Evolutionary conservation across 2,888 invertebrate genomes (phyloP).

Genomic region (Nephrocerus scutellatus): DNA sequence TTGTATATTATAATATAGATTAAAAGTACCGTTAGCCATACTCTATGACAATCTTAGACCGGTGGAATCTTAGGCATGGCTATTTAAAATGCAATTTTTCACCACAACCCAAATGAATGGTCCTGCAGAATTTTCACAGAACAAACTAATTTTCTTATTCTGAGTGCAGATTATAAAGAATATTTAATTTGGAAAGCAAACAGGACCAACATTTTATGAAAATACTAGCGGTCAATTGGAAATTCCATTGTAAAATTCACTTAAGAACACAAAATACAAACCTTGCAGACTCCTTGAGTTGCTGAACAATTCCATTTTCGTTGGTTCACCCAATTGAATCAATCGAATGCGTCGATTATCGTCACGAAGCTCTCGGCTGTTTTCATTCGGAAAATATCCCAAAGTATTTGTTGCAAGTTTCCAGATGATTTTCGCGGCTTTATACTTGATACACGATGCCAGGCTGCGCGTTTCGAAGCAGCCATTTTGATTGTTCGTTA

Average conservation of each 20-base stretch:
- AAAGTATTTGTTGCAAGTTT: conserved; percentile 40
- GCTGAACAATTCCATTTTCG: conserved; percentile 34
- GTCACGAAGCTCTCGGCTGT: conserved; percentile 30
- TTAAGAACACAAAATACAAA: conserved; percentile 22
- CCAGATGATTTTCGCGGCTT: conserved; percentile 38
- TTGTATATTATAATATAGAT: no score
- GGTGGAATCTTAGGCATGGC: no score
- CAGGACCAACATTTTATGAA: no score
- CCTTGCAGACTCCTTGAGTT: conserved; percentile 39
- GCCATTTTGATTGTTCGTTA: conserved; percentile 36
- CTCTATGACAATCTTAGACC: no score
- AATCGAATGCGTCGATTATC: conserved; percentile 31
- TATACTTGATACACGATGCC: conserved; percentile 43
- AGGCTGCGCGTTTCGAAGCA: conserved; percentile 38
- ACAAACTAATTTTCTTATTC: no score
- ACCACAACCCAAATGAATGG: no score
- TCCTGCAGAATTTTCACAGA: no score
- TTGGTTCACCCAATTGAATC: conserved; percentile 39
- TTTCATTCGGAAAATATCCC: conserved; percentile 41
- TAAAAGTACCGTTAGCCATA: no score
- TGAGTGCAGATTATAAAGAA: no score
- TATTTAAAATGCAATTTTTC: no score
- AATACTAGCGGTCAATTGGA: no score
- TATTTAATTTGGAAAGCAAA: no score
- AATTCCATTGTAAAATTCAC: background rate